Evolutionary conservation across 2,888 invertebrate species (phyloP), one percentile per base, ranked within the genome.

Genomic region (Griposia aprilina): DNA sequence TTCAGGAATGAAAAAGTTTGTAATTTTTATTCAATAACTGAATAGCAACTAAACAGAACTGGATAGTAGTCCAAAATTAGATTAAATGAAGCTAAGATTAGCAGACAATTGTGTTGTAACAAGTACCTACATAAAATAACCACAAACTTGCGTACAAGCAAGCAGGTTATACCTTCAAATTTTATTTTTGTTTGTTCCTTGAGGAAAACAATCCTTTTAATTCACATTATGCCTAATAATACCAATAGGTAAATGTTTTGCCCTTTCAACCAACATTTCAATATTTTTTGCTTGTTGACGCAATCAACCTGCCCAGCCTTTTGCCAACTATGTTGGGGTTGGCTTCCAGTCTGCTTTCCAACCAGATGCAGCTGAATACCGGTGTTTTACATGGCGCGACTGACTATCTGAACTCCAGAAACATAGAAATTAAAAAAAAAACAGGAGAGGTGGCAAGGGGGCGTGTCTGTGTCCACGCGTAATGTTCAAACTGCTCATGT

Each of bases 161-260:
- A 72, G 8, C 41, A 45, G 26, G 11, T 20, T 4, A 15, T 17
- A 45, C 17, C 7, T 36, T 26, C 11, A 26, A 23, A 41, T 7
- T 70, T 62, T 69, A 80, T 80, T 68, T 68, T 23, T 30, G 17
- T 48, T 41, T n/a, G 41, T 23, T 48, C 20, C 15, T 36, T 48
- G 30, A 81, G 81, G 81, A 78, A 78, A 78, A 81, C 15, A 5
- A 26, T 13, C 0, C 7, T n/a, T 55, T 26, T 60, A 68, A 23
- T 52, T 20, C 17, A 55, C 52, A 67, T 30, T 65, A 45, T 10
- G 55, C 26, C 23, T 50, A 50, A 17, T 26, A 10, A 36, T 57
- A 66, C 20, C 26, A 48, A 20, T 11, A 26, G 20, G 26, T 20
- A 26, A 45, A 48, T 11, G 20, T 20, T 20, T 13, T 50, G 26